These are phyloP conservation scores for Capromys pilorides DNA, from an alignment of 2,797 vertebrate species.

Conservation along the genomic window DNA sequence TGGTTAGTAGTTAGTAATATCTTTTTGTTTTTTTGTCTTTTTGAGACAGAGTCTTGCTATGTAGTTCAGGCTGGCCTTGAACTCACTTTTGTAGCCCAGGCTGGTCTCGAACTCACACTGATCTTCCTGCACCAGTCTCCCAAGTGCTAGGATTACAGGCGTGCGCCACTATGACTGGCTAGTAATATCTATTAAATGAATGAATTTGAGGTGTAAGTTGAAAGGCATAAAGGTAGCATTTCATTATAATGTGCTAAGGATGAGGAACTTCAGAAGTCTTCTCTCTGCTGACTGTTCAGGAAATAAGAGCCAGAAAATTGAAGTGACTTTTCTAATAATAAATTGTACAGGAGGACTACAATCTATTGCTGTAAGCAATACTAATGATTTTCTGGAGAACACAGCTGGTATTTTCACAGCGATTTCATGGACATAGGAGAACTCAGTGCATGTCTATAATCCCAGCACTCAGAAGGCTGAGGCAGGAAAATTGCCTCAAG, in stretches of 20 bases:
- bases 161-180: too few relatives aligned
- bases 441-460: not conserved
- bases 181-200: slow-evolving; percentile 40
- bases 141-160: too few relatives aligned
- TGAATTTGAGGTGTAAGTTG: slow-evolving; percentile 17
- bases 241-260: slow-evolving; percentile 36
- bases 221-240: not conserved
- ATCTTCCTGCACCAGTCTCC: too few relatives aligned
- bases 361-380: not conserved
- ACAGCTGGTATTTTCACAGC: slow-evolving; percentile 28
- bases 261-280: not conserved
- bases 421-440: slow-evolving; percentile 51
- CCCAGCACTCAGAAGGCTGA: not conserved
- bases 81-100: too few relatives aligned
- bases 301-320: not conserved
- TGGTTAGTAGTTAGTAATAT: not conserved
- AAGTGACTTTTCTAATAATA: slow-evolving; percentile 24
- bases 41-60: too few relatives aligned
- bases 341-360: not conserved
- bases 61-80: too few relatives aligned
- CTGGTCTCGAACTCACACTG: too few relatives aligned
- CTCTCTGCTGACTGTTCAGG: not conserved
- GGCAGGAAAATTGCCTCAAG: not conserved
- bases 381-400: slow-evolving; percentile 46
- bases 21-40: not conserved